Conservation (phyloP, 2,888 invertebrate genomes). For the Cetonia aurata region DNA sequence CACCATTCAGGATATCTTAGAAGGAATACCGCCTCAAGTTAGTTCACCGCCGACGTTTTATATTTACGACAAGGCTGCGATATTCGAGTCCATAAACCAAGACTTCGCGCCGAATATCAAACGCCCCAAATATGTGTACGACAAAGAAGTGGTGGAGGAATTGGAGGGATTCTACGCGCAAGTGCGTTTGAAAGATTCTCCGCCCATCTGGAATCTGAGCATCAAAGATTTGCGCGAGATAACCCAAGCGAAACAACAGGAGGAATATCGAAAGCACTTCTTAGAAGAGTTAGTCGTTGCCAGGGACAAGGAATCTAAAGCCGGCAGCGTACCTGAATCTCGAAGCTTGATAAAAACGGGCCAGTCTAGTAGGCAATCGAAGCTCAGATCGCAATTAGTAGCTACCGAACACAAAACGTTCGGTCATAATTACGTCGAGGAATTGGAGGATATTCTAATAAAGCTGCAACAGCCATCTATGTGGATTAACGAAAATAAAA, state of each 20-base stretch:
- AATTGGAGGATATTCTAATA: conserved; percentile 48
- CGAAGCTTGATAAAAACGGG: neutral
- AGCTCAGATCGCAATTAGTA: neutral
- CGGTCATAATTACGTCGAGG: conserved; percentile 13
- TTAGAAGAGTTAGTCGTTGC: conserved; percentile 33
- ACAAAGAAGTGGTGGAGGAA: conserved; percentile 52
- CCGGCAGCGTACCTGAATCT: too few relatives aligned
- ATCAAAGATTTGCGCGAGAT: conserved; percentile 51
- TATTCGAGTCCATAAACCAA: conserved; percentile 56
- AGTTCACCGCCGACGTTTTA: conserved; percentile 35
- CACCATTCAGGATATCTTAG: conserved; percentile 49
- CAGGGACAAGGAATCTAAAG: conserved; percentile 34
- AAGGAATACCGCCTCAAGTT: conserved; percentile 40
- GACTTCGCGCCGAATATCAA: conserved; percentile 46
- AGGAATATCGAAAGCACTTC: conserved; percentile 41
- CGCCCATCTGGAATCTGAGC: conserved; percentile 55
- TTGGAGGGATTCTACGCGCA: conserved; percentile 55
- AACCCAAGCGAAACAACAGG: conserved; percentile 52
- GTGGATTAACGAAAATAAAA: conserved; percentile 50
- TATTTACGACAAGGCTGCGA: conserved; percentile 53
- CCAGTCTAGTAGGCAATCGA: neutral
- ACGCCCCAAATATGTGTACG: conserved; percentile 55
- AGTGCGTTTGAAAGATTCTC: conserved; percentile 49
- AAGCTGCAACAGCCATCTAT: conserved; percentile 52
- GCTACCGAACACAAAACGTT: neutral